Base-by-base conservation (phyloP, 2,888 invertebrate genomes). In the Polyommatus iphigenia region DNA sequence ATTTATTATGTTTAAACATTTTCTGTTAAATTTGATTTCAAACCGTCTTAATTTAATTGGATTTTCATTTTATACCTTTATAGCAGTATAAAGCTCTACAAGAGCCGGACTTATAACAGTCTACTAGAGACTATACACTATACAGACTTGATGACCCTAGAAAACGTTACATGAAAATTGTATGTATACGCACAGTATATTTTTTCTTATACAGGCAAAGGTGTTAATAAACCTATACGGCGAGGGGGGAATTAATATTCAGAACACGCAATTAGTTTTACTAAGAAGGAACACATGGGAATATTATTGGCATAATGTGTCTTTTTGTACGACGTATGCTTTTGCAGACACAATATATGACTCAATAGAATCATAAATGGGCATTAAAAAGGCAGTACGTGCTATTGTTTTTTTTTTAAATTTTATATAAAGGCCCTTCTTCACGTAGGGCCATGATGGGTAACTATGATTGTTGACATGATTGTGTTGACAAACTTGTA, bases 191-290 rank as follows among this genome's bases (percentile, higher is more conserved):
- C 71, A 24, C 73, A 29, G 54, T 75, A 76, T 72, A 72, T 77
- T 24, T 79, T 78, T 79, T 73, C 59, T 77, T 71, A 75, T 57
- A 13, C 50, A 41, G 77, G 72, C 73, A 72, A 78, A 79, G 79
- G 79, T 79, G 79, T 78, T 79, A 78, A 79, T 77, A 77, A 59
- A 73, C 72, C 24, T 77, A 75, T 54, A 75, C 29, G 24, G 75
- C 50, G 50, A 54, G 50, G 75, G 72, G 46, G 29, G 50, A 75
- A 75, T 75, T 32, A 75, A 15, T 75, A 75, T 50, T 75, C 75
- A 54, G 75, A 54, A 75, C 75, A 75, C 50, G 75, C 54, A 29
- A 75, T 75, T 75, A 50, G 75, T 75, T 29, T 24, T 50, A 50
- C 50, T 29, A 50, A 75, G 50, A 75, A 54, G 75, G 75, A 75